Evolutionary conservation across 2,113 vertebrate genomes (phyloP), one percentile per base, ranked within the genome.

Genomic region (Pluvialis apricaria): DNA sequence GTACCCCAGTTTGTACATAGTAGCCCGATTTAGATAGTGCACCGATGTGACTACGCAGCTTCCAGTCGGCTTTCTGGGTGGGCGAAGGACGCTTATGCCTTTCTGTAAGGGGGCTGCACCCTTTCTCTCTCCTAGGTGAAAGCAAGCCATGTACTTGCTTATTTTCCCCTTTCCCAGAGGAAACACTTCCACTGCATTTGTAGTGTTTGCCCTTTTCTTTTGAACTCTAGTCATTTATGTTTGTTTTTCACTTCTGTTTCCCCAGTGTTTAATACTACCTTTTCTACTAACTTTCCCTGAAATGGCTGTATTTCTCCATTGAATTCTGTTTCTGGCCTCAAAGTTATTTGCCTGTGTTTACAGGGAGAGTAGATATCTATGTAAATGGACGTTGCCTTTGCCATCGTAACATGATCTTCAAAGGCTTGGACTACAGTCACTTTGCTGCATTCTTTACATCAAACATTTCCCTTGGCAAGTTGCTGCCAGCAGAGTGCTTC

Each of bases 271-370:
- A 89, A 66, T 72, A 21, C 36, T 89, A 86, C 77, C 55, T 94
- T 91, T 94, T 86, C 70, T 92, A n/a, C 52, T 60, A 28, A 28
- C 36, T 87, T 88, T 25, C 31, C 25, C 28, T 65, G 45, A 69
- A 76, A 54, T 44, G 34, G 10, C 32, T 86, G 9, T 42, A 1
- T 89, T 92, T 73, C 38, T 82, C 58, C 6, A 38, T 38, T 85
- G 52, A 51, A 16, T 91, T 89, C 82, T 84, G 38, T 58, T 94
- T 61, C 90, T 93, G 84, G 58, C 58, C 75, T 92, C 36, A 21
- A 69, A 95, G 89, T 88, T 92, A 72, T n/a, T 95, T 94, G 86
- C 61, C 29, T 93, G 34, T 95, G 93, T 97, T 95, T 96, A 90
- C 72, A 90, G 60, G 84, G 71, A 83, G 58, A 55, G 55, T 52